Base-by-base conservation (phyloP, 2,888 invertebrate genomes). In the Polydrusus tereticollis region DNA sequence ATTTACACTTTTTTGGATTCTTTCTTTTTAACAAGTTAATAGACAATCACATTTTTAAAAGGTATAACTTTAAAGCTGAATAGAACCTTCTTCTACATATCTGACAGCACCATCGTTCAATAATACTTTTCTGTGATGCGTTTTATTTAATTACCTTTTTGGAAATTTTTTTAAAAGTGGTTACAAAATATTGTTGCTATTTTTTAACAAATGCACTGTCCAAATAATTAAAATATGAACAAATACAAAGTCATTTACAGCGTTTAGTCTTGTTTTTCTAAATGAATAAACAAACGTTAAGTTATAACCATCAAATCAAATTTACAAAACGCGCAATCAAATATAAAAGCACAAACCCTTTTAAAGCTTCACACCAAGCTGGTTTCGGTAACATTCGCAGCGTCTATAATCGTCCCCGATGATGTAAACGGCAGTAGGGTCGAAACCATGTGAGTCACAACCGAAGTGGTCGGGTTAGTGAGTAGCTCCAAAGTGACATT, bases 381-480 rank as follows among this genome's bases (percentile, higher is more conserved):
- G n/a, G 69, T 73, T 33, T 69, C 69, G 1, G 69, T 38, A 1
- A 21, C 36, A 57, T 73, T 73, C 18, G 52, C 60, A 2, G 69
- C 69, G 20, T 73, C 66, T 16, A 69, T 73, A n/a, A 73, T 60
- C 10, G 63, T 66, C 8, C 38, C 55, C n/a, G 66, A 10, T 41
- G 63, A 64, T 4, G 73, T 64, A 1, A 18, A 50, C 50, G 73
- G 69, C 20, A 65, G 41, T 6, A 60, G 16, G 6, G 69, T 65
- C 10, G 63, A 50, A 14, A 62, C 16, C 8, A 72, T 45, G 33
- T 63, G 45, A 20, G 29, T 47, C 21, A 63, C 20, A 6, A 33
- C 12, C 20, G 63, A 50, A 1, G 63, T 47, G 63, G 50, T 16
- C 14, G 63, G 63, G n/a, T n/a, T n/a, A n/a, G 26, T 18, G 6